These are phyloP conservation scores for Sander lucioperca DNA, from an alignment of 2,113 vertebrate genomes.

Conservation along the genomic window DNA sequence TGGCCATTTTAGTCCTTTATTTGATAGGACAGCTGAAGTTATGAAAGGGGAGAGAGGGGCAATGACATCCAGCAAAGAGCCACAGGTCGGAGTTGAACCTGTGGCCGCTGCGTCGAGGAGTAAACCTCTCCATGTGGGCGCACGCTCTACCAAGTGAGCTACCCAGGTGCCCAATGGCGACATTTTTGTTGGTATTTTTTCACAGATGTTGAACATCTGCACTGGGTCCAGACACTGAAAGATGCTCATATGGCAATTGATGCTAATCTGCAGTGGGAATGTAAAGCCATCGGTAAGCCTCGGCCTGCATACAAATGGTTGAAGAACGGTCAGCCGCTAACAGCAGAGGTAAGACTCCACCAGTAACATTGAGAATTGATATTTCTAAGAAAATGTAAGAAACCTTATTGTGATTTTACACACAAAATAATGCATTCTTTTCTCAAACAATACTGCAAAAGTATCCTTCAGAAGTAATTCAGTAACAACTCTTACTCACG, in stretches of 20 bases:
- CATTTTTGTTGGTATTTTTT: constrained; percentile 8
- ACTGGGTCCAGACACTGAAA: constrained; percentile 90
- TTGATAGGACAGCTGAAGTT: too few species aligned
- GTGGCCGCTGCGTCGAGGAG: too few species aligned
- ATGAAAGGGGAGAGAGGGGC: too few species aligned
- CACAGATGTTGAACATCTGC: constrained; percentile 83
- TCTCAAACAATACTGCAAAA: background rate
- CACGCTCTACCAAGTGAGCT: too few species aligned
- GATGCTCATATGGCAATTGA: constrained; percentile 89
- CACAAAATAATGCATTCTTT: background rate
- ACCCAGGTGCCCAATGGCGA: too few species aligned
- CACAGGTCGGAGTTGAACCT: background rate
- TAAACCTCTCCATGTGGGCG: too few species aligned
- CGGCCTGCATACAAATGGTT: constrained; percentile 88
- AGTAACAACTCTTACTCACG: background rate
- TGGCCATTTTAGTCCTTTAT: too few species aligned
- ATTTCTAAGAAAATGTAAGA: background rate
- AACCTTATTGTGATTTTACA: background rate
- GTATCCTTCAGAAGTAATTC: background rate
- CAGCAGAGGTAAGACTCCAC: constrained; percentile 81
- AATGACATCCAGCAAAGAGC: too few species aligned
- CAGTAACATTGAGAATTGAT: background rate
- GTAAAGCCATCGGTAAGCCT: constrained; percentile 89
- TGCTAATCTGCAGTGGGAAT: constrained; percentile 91
- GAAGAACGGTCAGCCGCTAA: constrained; percentile 88